phyloP scores from a whole-genome alignment of 2,797 vertebrate genomes.

The Meriones psammophilus region DNA sequence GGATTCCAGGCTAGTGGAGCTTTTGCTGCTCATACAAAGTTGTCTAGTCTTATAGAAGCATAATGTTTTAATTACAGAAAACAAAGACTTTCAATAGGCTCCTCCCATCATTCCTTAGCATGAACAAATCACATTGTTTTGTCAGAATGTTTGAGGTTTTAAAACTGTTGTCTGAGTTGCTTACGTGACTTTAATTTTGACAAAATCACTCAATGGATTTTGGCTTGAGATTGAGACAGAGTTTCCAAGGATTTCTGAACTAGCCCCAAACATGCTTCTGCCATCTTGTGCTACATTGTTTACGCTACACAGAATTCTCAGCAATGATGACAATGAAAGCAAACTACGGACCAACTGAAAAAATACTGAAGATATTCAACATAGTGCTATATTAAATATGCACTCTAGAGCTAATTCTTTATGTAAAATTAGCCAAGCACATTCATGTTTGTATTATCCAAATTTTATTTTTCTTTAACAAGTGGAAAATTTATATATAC shows the following conservation, averaged over 20 bases:
- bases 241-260: not conserved
- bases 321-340: not conserved
- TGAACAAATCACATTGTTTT: not conserved
- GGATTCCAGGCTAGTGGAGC: not conserved
- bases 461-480: not conserved
- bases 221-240: slow-evolving; percentile 1
- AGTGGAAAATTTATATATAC: not conserved
- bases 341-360: not conserved
- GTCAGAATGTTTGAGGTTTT: not conserved
- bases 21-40: not conserved
- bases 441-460: not conserved
- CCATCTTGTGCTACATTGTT: not conserved
- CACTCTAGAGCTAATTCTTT: not conserved
- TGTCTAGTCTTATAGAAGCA: not conserved
- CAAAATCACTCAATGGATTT: not conserved
- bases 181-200: not conserved
- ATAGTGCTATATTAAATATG: not conserved
- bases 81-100: not conserved
- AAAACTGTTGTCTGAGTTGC: not conserved
- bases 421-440: not conserved
- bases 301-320: not conserved
- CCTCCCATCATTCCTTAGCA: not conserved
- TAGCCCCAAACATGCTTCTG: not conserved
- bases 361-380: not conserved
- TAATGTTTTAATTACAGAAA: slow-evolving; percentile 19